Base-by-base conservation (phyloP, 2,888 invertebrate species). In the Nebria salina region DNA sequence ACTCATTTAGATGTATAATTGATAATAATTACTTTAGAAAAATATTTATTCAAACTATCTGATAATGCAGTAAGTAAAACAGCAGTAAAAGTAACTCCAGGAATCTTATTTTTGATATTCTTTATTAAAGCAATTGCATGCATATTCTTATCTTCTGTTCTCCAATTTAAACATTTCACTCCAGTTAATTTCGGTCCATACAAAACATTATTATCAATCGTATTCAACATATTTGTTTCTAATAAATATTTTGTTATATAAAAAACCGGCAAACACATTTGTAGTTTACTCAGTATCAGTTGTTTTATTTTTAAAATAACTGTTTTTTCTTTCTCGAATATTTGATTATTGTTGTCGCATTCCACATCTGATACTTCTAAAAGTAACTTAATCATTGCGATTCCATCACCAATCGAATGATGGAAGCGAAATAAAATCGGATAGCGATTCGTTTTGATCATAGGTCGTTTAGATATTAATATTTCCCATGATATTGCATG, bases 401-500 rank as follows among this genome's bases (percentile, higher is more conserved):
- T 34, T 86, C 87, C 80, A 86, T 82, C 86, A 85, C 86, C 76
- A 83, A 86, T 6, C 84, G 85, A 1, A 87, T 83, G 3, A 85
- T 80, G 80, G 68, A 80, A 80, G 1, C 80, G 70, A 68, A 80
- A 80, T 72, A 80, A 41, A 64, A 80, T 11, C 26, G 80, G 80
- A 70, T 80, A 75, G 15, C 34, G 25, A 42, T 85, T 83, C 84
- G 82, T 75, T 77, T 83, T 73, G 11, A 85, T 82, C 2, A 82
- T 7, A 0, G 85, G 84, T 75, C 85, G 83, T 65, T 83, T 82
- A 4, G 88, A 89, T 1, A 92, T 86, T 65, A 91, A 84, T 76
- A 92, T 90, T 87, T 92, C 90, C 89, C 92, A 92, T 1, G 90
- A 86, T 0, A 90, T 89, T 54, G 88, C 87, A 82, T 91, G 88